These are phyloP conservation scores for Eriocheir sinensis DNA, from an alignment of 1,140 invertebrate species.

Conservation along the genomic window DNA sequence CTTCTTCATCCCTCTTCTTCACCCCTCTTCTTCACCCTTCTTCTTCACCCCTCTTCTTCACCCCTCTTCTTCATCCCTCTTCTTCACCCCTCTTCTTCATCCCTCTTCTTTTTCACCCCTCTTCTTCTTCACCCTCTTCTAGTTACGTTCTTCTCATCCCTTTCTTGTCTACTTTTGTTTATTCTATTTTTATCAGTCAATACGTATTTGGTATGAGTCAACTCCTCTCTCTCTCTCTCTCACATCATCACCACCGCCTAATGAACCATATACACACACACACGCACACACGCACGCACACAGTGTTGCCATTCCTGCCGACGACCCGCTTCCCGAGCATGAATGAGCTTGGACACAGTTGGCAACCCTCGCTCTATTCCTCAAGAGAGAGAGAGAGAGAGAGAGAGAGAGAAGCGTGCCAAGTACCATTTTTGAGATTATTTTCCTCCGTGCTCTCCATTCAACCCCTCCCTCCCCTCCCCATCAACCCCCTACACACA, in stretches of 20 bases:
- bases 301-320: not conserved
- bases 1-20: too few species aligned
- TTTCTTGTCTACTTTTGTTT: too few species aligned
- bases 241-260: not conserved
- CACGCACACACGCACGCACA: constrained; percentile 34
- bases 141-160: too few species aligned
- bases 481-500: too few species aligned
- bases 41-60: too few species aligned
- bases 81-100: too few species aligned
- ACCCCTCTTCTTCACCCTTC: too few species aligned
- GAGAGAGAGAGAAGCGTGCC: not conserved
- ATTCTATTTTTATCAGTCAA: too few species aligned
- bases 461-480: not conserved
- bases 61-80: too few species aligned
- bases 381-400: constrained; percentile 15
- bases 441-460: not conserved
- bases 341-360: constrained; percentile 12
- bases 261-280: constrained; percentile 33
- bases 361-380: not conserved
- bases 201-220: too few species aligned
- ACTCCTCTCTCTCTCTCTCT: constrained; percentile 22
- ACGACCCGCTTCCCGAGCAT: not conserved
- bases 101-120: too few species aligned
- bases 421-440: constrained; percentile 7
- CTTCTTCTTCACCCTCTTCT: too few species aligned